phyloP scores from a whole-genome alignment of 2,888 invertebrate species.

The Liposcelis brunnea region DNA sequence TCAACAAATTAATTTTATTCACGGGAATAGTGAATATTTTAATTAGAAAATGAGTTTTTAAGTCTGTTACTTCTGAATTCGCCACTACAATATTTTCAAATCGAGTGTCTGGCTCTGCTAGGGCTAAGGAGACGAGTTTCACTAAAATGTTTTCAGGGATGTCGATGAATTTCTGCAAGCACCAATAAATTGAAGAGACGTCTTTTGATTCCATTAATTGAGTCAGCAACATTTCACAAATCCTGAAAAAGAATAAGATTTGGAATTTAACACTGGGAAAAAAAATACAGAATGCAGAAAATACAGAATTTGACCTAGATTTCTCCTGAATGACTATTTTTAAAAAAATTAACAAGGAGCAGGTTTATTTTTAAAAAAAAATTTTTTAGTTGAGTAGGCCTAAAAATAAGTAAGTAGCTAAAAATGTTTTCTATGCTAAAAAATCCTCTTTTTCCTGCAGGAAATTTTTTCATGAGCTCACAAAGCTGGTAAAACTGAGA shows the following conservation, averaged over 20 bases:
- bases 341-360: too few species aligned
- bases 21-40: neutral
- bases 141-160: neutral
- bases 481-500: too few species aligned
- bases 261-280: too few species aligned
- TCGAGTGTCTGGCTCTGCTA: neutral
- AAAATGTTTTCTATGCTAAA: too few species aligned
- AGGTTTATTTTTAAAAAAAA: too few species aligned
- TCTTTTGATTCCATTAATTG: neutral
- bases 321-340: too few species aligned
- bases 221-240: neutral
- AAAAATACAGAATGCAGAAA: too few species aligned
- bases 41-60: neutral
- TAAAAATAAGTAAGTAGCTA: too few species aligned
- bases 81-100: neutral
- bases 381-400: neutral
- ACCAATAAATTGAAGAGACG: neutral
- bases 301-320: too few species aligned
- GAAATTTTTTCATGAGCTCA: too few species aligned
- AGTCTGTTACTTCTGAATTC: too few species aligned
- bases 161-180: slow-evolving; percentile 2
- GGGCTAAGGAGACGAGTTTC: neutral
- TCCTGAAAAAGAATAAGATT: slow-evolving; percentile 1
- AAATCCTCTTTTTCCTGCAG: too few species aligned
- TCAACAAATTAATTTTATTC: neutral